Percentiles rank a stretch among this genome's conserved stretches.
Evolutionary conservation across 2,113 vertebrate species (phyloP).

Genomic region (Myotis lucifugus): DNA sequence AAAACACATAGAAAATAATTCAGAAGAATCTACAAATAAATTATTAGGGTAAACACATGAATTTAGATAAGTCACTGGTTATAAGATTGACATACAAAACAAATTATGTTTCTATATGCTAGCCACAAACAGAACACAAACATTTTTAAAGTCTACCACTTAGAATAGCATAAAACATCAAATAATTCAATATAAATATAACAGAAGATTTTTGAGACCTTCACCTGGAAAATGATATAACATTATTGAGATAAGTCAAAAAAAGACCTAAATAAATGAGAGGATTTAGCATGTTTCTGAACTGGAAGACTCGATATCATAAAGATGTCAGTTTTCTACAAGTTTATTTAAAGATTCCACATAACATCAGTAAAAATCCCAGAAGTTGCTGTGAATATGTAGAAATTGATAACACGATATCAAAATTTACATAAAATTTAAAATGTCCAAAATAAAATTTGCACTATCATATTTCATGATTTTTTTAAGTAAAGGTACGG

Average conservation of each 20-base stretch:
- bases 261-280: not conserved
- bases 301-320: not conserved
- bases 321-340: not conserved
- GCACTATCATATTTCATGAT: not conserved
- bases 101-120: not conserved
- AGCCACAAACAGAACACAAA: not conserved
- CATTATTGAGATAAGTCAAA: not conserved
- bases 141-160: not conserved
- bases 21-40: not conserved
- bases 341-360: not conserved
- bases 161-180: not conserved
- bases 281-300: not conserved
- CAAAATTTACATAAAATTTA: conserved; percentile 4
- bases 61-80: not conserved
- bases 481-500: not conserved
- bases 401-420: not conserved
- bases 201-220: not conserved
- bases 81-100: not conserved
- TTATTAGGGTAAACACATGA: not conserved
- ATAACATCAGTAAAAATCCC: not conserved
- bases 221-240: not conserved
- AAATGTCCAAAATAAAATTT: not conserved
- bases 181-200: not conserved
- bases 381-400: not conserved
- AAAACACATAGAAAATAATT: not conserved